phyloP scores from a whole-genome alignment of 2,888 invertebrate genomes.

The Incurvaria masculella region DNA sequence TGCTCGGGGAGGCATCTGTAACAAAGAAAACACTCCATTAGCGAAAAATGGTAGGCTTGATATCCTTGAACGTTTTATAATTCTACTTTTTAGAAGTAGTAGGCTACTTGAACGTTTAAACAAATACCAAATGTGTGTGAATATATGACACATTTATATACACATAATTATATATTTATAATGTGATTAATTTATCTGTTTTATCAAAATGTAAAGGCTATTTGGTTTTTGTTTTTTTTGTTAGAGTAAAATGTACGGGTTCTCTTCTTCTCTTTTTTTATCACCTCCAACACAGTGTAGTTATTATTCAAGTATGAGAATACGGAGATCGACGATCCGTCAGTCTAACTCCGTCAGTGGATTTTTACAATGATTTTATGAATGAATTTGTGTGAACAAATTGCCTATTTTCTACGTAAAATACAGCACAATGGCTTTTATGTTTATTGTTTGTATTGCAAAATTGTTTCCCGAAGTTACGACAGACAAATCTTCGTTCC shows the following conservation, averaged over 20 bases:
- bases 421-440: no score
- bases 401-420: no score
- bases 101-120: constrained; percentile 3
- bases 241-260: constrained; percentile 10
- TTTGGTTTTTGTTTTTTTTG: no score
- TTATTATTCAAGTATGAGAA: constrained; percentile 26
- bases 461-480: no score
- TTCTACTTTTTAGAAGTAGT: no score
- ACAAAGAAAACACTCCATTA: constrained; percentile 21
- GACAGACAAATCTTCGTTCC: no score
- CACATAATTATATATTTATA: neutral
- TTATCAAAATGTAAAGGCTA: constrained; percentile 14
- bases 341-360: no score
- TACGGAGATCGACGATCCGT: no score
- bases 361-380: no score
- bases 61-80: neutral
- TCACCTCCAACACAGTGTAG: constrained; percentile 19
- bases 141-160: constrained; percentile 6
- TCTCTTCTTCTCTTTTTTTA: constrained; percentile 13
- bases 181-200: constrained; percentile 1
- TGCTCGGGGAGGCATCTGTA: constrained; percentile 40
- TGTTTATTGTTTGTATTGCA: no score
- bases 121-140: constrained; percentile 7
- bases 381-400: no score
- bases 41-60: neutral